phyloP scores from a whole-genome alignment of 1,140 invertebrate genomes.

The Euwallacea similis region DNA sequence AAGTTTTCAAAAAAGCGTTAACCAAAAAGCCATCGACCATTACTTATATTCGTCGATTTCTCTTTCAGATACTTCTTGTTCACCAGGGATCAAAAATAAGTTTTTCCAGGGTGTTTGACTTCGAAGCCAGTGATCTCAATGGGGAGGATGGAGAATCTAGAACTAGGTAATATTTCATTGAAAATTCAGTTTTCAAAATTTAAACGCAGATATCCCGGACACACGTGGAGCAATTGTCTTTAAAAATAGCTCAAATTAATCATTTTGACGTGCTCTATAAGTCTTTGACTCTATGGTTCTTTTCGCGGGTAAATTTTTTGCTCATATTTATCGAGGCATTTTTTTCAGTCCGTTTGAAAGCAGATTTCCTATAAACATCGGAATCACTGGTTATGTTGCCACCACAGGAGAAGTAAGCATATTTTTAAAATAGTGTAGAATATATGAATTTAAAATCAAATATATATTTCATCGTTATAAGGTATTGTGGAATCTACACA shows the following conservation, averaged over 20 bases:
- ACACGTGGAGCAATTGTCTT: too few relatives aligned
- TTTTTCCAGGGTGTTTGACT: conserved; percentile 90
- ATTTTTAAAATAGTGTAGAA: neutral
- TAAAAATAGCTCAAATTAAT: too few relatives aligned
- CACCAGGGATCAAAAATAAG: conserved; percentile 86
- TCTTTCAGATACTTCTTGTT: conserved; percentile 75
- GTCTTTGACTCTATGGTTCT: too few relatives aligned
- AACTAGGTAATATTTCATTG: conserved; percentile 60
- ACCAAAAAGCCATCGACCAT: too few relatives aligned
- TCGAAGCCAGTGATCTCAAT: conserved; percentile 76
- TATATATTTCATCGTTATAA: too few relatives aligned
- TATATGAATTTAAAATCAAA: neutral
- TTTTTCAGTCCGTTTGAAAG: conserved; percentile 80
- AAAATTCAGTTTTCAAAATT: neutral
- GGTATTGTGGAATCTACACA: too few relatives aligned
- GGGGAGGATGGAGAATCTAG: conserved; percentile 68
- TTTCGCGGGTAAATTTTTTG: too few relatives aligned
- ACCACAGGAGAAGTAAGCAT: conserved; percentile 88
- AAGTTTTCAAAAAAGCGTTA: too few relatives aligned
- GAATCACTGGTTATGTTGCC: conserved; percentile 93
- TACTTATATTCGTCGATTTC: neutral
- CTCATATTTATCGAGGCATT: neutral
- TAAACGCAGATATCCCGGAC: neutral
- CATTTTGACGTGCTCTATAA: neutral
- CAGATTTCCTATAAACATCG: conserved; percentile 94